Conservation (phyloP, 2,797 vertebrate genomes). For the Tragelaphus oryx region DNA sequence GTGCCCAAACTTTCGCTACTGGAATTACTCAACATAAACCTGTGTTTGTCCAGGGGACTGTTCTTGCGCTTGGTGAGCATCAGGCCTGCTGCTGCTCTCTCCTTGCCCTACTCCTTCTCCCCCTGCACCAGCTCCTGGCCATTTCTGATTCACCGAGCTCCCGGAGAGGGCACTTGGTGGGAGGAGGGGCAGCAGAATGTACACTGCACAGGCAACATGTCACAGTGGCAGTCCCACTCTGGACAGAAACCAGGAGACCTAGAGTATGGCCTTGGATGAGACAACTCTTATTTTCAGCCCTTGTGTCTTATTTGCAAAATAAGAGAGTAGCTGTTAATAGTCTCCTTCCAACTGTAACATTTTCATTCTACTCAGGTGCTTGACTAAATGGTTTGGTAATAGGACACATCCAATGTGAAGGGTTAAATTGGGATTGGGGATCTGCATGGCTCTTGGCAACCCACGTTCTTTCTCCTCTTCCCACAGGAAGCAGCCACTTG, state of each 20-base stretch:
- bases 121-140: background rate
- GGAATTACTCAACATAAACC: background rate
- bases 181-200: background rate
- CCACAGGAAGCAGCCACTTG: background rate
- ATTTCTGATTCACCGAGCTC: background rate
- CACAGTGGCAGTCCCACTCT: accelerated
- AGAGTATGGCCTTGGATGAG: background rate
- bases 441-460: background rate
- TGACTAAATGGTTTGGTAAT: background rate
- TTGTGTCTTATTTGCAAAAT: background rate
- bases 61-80: too few species aligned
- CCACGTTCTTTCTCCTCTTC: background rate
- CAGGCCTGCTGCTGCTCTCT: background rate
- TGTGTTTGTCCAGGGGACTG: too few species aligned
- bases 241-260: background rate
- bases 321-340: background rate
- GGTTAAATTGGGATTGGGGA: background rate
- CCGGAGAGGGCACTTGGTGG: background rate
- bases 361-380: background rate
- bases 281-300: background rate
- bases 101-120: background rate
- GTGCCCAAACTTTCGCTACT: background rate
- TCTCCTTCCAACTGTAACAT: background rate
- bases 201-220: accelerated
- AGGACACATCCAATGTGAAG: background rate